phyloP scores from a whole-genome alignment of 2,888 invertebrate species.

The Tenodera sinensis region DNA sequence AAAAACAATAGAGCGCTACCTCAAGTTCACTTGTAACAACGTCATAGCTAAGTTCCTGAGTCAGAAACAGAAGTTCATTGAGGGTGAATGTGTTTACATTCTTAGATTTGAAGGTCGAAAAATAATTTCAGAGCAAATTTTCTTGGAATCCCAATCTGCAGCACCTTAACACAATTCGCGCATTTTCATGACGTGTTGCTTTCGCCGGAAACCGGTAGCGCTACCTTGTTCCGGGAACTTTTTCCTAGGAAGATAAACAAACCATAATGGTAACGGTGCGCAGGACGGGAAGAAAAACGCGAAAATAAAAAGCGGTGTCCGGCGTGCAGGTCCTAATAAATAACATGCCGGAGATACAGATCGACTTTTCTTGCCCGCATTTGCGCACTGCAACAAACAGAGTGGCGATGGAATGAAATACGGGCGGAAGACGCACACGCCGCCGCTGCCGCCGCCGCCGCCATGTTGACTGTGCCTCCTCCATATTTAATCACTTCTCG shows the following conservation, averaged over 20 bases:
- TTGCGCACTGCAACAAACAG: neutral
- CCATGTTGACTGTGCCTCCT: neutral
- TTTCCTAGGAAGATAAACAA: neutral
- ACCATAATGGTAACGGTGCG: neutral
- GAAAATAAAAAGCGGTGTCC: neutral
- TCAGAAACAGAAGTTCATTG: too few relatives aligned
- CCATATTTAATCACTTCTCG: neutral
- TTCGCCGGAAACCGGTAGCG: neutral
- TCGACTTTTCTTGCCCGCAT: neutral
- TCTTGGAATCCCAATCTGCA: neutral
- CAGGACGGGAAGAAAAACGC: neutral
- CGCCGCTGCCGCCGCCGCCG: too few relatives aligned
- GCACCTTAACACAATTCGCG: neutral
- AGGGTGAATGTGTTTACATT: too few relatives aligned
- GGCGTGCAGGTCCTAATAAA: neutral
- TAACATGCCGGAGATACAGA: neutral
- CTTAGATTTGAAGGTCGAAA: too few relatives aligned
- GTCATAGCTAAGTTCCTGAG: too few relatives aligned
- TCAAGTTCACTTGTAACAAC: too few relatives aligned
- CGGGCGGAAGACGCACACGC: neutral
- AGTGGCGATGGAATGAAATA: neutral
- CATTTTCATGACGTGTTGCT: neutral
- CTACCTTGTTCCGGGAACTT: neutral
- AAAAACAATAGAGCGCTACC: too few relatives aligned
- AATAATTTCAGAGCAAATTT: too few relatives aligned